Evolutionary conservation across 1,140 invertebrate genomes (phyloP).

Genomic region (Rhopalosiphum padi): DNA sequence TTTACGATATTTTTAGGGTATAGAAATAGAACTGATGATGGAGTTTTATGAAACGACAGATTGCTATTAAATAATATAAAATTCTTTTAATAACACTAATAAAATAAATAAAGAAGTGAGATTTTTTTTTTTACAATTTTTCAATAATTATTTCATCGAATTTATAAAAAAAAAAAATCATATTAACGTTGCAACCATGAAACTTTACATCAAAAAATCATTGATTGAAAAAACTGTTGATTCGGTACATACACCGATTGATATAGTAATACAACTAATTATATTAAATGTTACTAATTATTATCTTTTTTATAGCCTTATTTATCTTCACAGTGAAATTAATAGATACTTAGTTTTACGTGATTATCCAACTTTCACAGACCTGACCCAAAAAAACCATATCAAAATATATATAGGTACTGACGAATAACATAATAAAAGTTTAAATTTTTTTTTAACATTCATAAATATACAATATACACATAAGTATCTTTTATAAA

Average conservation of each 20-base stretch:
- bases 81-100: background rate
- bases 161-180: background rate
- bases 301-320: background rate
- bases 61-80: background rate
- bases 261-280: background rate
- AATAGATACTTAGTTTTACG: too few relatives aligned
- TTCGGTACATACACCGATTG: too few relatives aligned
- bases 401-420: background rate
- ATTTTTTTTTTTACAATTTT: background rate
- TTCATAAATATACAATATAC: background rate
- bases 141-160: background rate
- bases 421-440: background rate
- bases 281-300: background rate
- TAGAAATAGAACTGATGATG: background rate
- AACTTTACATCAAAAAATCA: background rate
- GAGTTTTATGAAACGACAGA: background rate
- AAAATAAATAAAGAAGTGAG: background rate
- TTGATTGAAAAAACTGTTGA: too few relatives aligned
- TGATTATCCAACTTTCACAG: too few relatives aligned
- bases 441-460: background rate
- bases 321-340: too few relatives aligned
- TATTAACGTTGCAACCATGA: too few relatives aligned
- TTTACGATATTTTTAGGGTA: background rate
- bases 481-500: background rate
- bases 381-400: background rate